Evolutionary conservation across 1,140 invertebrate species (phyloP), one percentile per base, ranked within the genome.

Genomic region (Coptotermes formosanus): DNA sequence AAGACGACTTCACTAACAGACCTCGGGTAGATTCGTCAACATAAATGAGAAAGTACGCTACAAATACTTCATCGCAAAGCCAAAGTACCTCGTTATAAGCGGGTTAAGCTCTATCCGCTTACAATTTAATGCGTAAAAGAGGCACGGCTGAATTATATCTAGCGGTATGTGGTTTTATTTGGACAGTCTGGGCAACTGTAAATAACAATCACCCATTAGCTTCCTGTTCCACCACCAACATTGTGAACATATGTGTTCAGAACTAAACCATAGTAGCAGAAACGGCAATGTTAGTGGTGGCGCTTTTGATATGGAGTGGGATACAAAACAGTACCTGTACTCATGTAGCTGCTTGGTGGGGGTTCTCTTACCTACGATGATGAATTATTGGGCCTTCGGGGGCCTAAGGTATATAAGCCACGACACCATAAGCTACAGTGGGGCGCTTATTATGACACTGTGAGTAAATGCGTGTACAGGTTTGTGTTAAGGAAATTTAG

Each of bases 331-430:
- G 59, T 64, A 64, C n/a, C 64, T 75, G 14, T 16, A 75, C 64
- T 75, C 64, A 9, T 2, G 64, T n/a, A n/a, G 64, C n/a, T 30
- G 64, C 30, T 75, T 75, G n/a, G 25, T 75, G 21, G 64, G 64
- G 64, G 64, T 75, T 11, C 64, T n/a, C 25, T 7, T 6, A 25
- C n/a, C n/a, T 75, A 75, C n/a, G 25, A 75, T 16, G 64, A 75
- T 75, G 64, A 75, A 75, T 75, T 75, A 75, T 75, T 75, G 64
- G 64, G 25, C 64, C 64, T 75, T 75, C 64, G 64, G 64, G 64
- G 64, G 25, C 64, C 64, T 75, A 75, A 30, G 64, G 52, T 30
- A 75, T 75, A 75, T 75, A 30, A n/a, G 23, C 64, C 64, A 75
- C 64, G n/a, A 30, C 25, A 30, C 64, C 64, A 75, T 75, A 75